Conservation (phyloP, 2,113 vertebrate species). For the Neogale vison region DNA sequence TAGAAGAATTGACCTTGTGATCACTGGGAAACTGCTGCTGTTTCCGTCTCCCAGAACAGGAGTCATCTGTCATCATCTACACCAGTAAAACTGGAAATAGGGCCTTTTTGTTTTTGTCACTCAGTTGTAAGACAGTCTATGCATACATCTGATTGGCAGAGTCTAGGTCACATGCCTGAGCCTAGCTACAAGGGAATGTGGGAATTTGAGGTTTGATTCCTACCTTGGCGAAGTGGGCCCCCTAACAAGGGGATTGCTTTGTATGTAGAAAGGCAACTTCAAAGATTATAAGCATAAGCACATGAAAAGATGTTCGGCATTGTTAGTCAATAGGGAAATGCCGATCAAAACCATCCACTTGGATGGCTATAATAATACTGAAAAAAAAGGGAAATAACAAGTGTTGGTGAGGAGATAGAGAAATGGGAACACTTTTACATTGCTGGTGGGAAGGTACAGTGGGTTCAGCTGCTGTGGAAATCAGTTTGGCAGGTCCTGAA, state of each 20-base stretch:
- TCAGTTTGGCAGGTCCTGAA: neutral
- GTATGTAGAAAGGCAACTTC: neutral
- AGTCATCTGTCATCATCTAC: neutral
- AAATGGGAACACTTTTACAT: neutral
- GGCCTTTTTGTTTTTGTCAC: neutral
- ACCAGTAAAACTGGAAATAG: neutral
- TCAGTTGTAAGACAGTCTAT: neutral
- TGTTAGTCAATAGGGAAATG: neutral
- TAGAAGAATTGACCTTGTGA: neutral
- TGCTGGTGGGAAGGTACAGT: neutral
- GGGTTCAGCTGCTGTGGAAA: neutral
- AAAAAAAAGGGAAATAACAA: neutral
- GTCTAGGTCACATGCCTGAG: neutral
- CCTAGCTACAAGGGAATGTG: neutral
- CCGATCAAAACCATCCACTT: neutral
- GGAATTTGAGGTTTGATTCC: neutral
- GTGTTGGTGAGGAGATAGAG: neutral
- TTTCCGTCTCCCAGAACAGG: neutral
- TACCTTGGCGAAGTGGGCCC: neutral
- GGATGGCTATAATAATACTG: neutral
- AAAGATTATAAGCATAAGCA: neutral
- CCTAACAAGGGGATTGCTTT: neutral
- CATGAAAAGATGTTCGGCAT: neutral
- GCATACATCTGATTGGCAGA: neutral
- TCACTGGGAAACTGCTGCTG: neutral